These are phyloP conservation scores for Oscheius sp. DNA, from an alignment of 1,140 invertebrate species.

Conservation along the genomic window DNA sequence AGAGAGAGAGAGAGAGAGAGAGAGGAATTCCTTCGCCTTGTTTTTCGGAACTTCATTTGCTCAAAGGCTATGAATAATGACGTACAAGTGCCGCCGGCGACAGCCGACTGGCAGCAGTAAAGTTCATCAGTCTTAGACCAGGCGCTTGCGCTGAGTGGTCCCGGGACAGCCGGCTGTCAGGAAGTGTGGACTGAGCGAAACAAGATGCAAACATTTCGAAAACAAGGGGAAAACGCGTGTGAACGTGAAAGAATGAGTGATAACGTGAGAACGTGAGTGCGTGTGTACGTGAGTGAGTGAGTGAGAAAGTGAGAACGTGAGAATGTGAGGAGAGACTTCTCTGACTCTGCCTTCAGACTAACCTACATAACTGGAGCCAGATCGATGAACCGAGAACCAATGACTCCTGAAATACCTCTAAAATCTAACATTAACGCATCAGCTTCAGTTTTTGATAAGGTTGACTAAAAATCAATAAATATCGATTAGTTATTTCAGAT, in stretches of 20 bases:
- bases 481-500: constrained; percentile 38
- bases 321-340: too few relatives aligned
- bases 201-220: neutral
- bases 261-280: neutral
- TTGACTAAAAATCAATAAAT: constrained; percentile 11
- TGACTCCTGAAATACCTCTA: constrained; percentile 2
- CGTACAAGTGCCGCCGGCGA: neutral
- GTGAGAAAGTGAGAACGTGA: neutral
- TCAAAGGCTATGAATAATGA: constrained; percentile 7
- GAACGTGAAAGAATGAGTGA: neutral
- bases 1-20: too few relatives aligned
- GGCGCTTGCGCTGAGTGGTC: too few relatives aligned
- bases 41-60: too few relatives aligned
- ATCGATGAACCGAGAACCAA: constrained; percentile 46
- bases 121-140: constrained; percentile 13
- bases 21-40: too few relatives aligned
- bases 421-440: constrained; percentile 11
- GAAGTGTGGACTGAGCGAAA: neutral
- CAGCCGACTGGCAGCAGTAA: constrained; percentile 3
- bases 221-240: neutral
- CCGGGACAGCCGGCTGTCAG: neutral
- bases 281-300: neutral
- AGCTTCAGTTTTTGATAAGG: constrained; percentile 46
- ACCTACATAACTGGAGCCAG: constrained; percentile 53
- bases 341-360: constrained; percentile 35